These are phyloP conservation scores for Tursiops truncatus DNA, from an alignment of 2,113 vertebrate genomes.

Conservation along the genomic window DNA sequence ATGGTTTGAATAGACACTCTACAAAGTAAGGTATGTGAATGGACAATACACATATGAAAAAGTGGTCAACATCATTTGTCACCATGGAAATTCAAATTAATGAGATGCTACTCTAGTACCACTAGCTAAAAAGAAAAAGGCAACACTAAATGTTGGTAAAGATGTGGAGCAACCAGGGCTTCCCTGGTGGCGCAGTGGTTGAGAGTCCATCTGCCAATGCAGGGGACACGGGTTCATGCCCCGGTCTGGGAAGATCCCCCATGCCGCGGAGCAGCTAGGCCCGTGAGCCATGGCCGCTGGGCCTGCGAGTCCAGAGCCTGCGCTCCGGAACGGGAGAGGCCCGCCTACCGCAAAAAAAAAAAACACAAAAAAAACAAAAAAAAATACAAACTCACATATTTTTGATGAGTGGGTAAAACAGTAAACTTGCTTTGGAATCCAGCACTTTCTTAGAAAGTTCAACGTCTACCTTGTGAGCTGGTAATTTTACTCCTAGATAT, in stretches of 20 bases:
- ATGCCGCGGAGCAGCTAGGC: too few relatives aligned
- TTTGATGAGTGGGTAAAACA: background rate
- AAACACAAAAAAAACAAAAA: too few relatives aligned
- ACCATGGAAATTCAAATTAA: background rate
- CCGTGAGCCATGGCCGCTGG: too few relatives aligned
- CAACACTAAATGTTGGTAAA: background rate
- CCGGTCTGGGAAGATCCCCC: too few relatives aligned
- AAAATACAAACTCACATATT: background rate
- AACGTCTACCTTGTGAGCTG: background rate
- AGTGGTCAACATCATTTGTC: background rate
- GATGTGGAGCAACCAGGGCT: background rate
- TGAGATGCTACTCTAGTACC: background rate
- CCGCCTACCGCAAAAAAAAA: too few relatives aligned
- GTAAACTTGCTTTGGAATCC: background rate
- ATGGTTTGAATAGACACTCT: background rate
- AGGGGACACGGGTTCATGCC: too few relatives aligned
- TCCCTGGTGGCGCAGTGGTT: too few relatives aligned
- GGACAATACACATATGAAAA: background rate
- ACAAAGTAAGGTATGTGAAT: background rate
- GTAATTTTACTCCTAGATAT: background rate
- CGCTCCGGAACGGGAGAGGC: too few relatives aligned
- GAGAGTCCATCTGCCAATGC: too few relatives aligned
- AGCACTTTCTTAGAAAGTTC: background rate
- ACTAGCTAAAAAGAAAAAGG: background rate
- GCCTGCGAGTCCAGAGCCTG: too few relatives aligned